Evolutionary conservation across 2,888 invertebrate genomes (phyloP), one percentile per base, ranked within the genome.

Genomic region (Dastarcus helophoroides): DNA sequence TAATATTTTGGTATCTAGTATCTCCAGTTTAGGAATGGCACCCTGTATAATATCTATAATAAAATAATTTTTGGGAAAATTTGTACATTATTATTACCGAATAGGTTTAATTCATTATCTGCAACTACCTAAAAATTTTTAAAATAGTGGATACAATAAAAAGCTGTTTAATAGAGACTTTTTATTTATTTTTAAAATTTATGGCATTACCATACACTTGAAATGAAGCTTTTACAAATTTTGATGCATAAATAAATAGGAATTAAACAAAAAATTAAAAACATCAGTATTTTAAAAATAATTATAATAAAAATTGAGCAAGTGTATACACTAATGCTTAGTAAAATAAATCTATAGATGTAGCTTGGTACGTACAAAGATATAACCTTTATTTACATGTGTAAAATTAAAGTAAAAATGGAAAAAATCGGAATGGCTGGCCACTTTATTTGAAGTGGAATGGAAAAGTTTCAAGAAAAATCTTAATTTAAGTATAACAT

Each of bases 171-270:
- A 11, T 7, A 23, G 5, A 23, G 7, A 13, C 14, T 31, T 27
- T 31, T 35, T 31, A 31, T 31, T 23, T 22, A 22, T 35, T 33
- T 36, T 36, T 43, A 33, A 44, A 41, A 43, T 43, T 48, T 50
- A 55, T 54, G 56, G 54, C 54, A 58, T 54, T 55, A 57, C 56
- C 56, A 53, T 56, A 58, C 56, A 53, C 48, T 52, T 49, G 48
- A 48, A n/a, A 48, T 48, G 53, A 56, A 58, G 57, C 56, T 47
- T 48, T 40, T 38, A 41, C 39, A 44, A n/a, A 42, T 48, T 46
- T 44, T 38, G 40, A 46, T 42, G 38, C 35, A 41, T 42, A 44
- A 48, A 41, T 41, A 42, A 45, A 45, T 39, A 44, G 41, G 40
- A 43, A 42, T 24, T 32, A 27, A 26, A 35, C 26, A 29, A 30